phyloP scores from a whole-genome alignment of 2,113 vertebrate species.

The Caranx ignobilis region DNA sequence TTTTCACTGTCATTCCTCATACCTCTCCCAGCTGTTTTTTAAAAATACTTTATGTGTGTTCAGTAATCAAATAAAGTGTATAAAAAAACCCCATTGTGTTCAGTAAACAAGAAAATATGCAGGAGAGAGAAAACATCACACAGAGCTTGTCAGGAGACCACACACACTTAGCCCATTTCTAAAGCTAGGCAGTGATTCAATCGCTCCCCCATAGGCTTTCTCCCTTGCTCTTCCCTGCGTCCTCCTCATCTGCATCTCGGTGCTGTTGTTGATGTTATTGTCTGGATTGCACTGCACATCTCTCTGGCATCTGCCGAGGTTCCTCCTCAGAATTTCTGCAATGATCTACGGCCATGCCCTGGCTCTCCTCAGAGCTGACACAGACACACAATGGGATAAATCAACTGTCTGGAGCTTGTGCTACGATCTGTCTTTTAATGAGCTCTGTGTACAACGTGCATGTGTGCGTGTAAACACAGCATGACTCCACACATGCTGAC shows the following conservation, averaged over 20 bases:
- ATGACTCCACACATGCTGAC: conserved; percentile 21
- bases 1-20: neutral
- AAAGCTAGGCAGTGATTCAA: conserved; percentile 30
- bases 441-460: conserved; percentile 14
- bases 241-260: conserved; percentile 29
- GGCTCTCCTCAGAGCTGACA: conserved; percentile 49
- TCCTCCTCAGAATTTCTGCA: conserved; percentile 61
- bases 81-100: conserved; percentile 4
- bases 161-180: conserved; percentile 41
- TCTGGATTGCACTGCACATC: conserved; percentile 49
- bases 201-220: conserved; percentile 4
- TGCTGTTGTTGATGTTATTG: conserved; percentile 57
- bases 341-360: conserved; percentile 53
- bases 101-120: conserved; percentile 11
- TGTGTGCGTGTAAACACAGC: conserved; percentile 23
- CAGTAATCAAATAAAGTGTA: conserved; percentile 16
- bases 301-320: conserved; percentile 48
- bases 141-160: conserved; percentile 39
- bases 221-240: conserved; percentile 2
- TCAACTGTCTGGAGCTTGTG: conserved; percentile 49
- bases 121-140: neutral
- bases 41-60: neutral
- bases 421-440: conserved; percentile 36
- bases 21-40: neutral
- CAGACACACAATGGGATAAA: conserved; percentile 47